phyloP scores from a whole-genome alignment of 1,140 invertebrate species.

The Zaprionus africanus region DNA sequence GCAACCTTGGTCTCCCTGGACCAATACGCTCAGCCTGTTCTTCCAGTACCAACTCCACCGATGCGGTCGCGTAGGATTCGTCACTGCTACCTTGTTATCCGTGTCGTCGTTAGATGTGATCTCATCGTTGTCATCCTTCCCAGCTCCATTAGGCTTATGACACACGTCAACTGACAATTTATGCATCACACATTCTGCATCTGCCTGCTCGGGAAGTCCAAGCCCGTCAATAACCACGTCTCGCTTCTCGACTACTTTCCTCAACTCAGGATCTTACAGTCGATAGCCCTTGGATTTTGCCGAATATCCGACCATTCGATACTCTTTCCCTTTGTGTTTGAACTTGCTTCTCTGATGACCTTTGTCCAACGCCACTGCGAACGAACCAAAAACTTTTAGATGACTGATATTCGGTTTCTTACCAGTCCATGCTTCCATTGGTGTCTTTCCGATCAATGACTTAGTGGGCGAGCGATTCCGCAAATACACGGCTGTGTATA shows the following conservation, averaged over 20 bases:
- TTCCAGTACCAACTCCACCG: too few species aligned
- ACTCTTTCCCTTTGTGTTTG: not conserved
- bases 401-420: slow-evolving; percentile 29
- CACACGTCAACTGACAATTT: not conserved
- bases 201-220: not conserved
- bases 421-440: slow-evolving; percentile 15
- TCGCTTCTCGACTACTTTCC: not conserved
- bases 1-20: too few species aligned
- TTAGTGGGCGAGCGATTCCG: not conserved
- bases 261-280: not conserved
- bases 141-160: too few species aligned
- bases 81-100: not conserved
- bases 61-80: not conserved
- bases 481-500: slow-evolving; percentile 4
- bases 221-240: too few species aligned
- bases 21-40: too few species aligned
- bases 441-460: not conserved
- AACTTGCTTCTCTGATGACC: slow-evolving; percentile 1
- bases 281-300: not conserved
- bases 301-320: slow-evolving; percentile 27
- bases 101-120: too few species aligned
- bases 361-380: slow-evolving; percentile 17
- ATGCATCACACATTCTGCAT: slow-evolving; percentile 1
- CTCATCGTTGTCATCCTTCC: too few species aligned
- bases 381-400: slow-evolving; percentile 29